Evolutionary conservation across 2,888 invertebrate species (phyloP).

Genomic region (Rhamnusium bicolor): DNA sequence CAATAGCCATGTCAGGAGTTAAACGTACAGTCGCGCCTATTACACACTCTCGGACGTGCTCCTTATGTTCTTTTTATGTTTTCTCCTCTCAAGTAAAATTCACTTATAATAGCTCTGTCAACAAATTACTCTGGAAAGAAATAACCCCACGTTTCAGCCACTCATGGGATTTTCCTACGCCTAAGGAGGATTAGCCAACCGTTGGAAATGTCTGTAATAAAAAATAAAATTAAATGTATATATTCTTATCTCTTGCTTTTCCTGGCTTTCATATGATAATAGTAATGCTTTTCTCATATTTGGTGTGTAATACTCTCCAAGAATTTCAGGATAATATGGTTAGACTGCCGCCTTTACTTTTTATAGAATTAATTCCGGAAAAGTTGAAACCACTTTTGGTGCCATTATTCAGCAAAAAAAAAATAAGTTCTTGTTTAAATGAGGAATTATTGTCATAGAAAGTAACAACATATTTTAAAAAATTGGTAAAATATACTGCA

Average conservation of each 20-base stretch:
- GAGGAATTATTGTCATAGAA: no score
- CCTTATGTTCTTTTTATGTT: slow-evolving; percentile 53
- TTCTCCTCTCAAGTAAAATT: slow-evolving; percentile 51
- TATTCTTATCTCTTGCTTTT: slow-evolving; percentile 7
- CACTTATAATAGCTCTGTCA: slow-evolving; percentile 55
- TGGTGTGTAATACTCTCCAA: background rate
- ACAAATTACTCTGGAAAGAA: slow-evolving; percentile 52
- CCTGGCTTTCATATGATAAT: slow-evolving; percentile 10
- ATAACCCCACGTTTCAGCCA: slow-evolving; percentile 27
- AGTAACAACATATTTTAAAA: no score
- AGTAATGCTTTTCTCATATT: background rate
- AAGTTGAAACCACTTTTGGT: no score
- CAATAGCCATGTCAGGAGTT: slow-evolving; percentile 61
- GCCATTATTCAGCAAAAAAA: no score
- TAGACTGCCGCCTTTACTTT: no score
- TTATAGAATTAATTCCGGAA: no score
- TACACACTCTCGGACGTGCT: slow-evolving; percentile 55
- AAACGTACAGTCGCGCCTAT: slow-evolving; percentile 57
- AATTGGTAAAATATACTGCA: no score
- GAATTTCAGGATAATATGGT: no score
- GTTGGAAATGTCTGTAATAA: slow-evolving; percentile 19
- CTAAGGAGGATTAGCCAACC: slow-evolving; percentile 25
- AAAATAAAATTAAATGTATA: slow-evolving; percentile 24
- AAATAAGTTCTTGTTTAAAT: no score
- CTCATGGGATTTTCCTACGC: slow-evolving; percentile 20